Percentiles rank a stretch among this genome's conserved stretches.
These are phyloP conservation scores for Phasianus colchicus DNA, from an alignment of 2,113 vertebrate genomes.

Conservation along the genomic window DNA sequence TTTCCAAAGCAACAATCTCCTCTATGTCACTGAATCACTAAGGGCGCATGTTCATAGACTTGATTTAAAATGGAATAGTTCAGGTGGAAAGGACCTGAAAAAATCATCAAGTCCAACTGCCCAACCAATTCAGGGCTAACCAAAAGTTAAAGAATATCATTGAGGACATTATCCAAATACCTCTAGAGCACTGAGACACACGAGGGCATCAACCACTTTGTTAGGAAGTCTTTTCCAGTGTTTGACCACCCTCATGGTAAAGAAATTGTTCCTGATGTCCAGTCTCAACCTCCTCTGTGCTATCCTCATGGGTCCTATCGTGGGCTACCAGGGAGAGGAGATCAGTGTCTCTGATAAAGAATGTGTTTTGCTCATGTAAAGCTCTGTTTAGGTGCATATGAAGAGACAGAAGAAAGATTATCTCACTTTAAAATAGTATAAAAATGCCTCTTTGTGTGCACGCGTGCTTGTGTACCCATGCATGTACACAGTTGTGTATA, in stretches of 20 bases:
- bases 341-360: not conserved
- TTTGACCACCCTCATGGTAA: not conserved
- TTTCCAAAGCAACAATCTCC: not conserved
- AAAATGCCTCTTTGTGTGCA: constrained; percentile 42
- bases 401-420: constrained; percentile 43
- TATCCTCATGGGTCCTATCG: not conserved
- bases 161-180: not conserved
- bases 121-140: not conserved
- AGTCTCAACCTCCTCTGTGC: not conserved
- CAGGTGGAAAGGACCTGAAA: too few species aligned
- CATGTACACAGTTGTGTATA: constrained; percentile 29
- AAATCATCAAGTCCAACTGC: not conserved
- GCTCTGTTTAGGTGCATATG: constrained; percentile 33
- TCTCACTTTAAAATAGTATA: constrained; percentile 55
- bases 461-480: not conserved
- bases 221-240: not conserved
- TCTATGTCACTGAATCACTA: constrained; percentile 23
- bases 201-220: not conserved
- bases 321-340: not conserved
- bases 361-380: constrained; percentile 46
- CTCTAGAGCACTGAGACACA: not conserved
- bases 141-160: not conserved
- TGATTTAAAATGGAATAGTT: not conserved
- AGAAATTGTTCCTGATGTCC: not conserved
- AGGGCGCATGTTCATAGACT: constrained; percentile 27